Percentiles rank a stretch among this genome's conserved stretches.
These are phyloP conservation scores for Rissa tridactyla DNA, from an alignment of 2,113 vertebrate species.

Conservation along the genomic window DNA sequence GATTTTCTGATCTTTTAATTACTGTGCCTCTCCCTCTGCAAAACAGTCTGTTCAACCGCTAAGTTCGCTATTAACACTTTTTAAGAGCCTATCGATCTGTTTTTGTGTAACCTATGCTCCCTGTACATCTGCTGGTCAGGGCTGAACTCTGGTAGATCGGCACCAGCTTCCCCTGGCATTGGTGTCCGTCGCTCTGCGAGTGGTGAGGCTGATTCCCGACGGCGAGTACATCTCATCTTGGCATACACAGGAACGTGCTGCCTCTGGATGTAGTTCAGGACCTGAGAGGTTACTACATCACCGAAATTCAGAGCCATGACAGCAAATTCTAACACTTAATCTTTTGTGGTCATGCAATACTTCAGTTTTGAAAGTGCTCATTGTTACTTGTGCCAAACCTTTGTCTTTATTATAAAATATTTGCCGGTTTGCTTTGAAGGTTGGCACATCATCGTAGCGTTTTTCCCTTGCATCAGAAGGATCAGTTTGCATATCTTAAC, in stretches of 20 bases:
- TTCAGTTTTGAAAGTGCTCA: background rate
- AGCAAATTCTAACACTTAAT: background rate
- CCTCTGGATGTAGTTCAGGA: background rate
- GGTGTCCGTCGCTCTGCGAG: background rate
- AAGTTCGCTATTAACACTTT: background rate
- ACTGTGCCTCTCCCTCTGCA: background rate
- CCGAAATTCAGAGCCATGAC: background rate
- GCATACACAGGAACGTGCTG: rapidly evolving
- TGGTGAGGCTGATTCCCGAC: background rate
- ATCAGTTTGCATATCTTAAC: background rate
- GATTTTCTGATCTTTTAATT: slow-evolving; percentile 17
- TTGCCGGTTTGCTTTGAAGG: background rate
- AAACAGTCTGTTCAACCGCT: background rate
- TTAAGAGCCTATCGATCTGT: background rate
- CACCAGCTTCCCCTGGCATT: rapidly evolving
- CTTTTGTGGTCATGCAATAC: rapidly evolving
- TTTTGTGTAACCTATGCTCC: background rate
- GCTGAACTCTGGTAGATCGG: background rate
- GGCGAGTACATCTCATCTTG: background rate
- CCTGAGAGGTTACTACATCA: background rate
- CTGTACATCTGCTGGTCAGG: background rate
- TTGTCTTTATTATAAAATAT: background rate
- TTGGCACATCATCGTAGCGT: background rate
- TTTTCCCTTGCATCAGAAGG: background rate
- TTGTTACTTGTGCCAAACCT: background rate